phyloP scores from a whole-genome alignment of 1,140 invertebrate genomes.

The Lasioglossum albipes region DNA sequence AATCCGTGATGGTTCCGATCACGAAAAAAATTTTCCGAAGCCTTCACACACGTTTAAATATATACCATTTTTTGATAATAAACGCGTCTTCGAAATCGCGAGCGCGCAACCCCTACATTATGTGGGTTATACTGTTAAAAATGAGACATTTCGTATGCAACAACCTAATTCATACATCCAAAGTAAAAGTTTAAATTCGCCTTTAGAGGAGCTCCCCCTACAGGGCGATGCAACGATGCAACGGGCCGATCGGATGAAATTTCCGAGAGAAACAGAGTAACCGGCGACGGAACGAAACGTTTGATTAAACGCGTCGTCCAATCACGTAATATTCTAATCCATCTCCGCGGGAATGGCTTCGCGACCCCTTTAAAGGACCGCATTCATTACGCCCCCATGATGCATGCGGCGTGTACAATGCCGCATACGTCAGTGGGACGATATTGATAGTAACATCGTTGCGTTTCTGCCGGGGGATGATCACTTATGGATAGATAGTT shows the following conservation, averaged over 20 bases:
- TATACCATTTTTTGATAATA: no score
- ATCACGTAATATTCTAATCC: conserved; percentile 38
- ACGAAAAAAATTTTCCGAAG: no score
- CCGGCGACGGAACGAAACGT: not conserved
- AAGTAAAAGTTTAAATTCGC: no score
- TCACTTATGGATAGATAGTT: conserved; percentile 14
- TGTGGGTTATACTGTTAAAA: no score
- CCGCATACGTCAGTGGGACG: conserved; percentile 1
- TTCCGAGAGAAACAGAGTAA: not conserved
- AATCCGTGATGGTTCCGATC: no score
- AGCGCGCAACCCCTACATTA: no score
- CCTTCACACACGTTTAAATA: no score
- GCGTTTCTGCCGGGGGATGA: not conserved
- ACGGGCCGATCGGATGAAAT: not conserved
- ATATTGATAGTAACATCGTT: conserved; percentile 33
- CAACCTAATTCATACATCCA: no score
- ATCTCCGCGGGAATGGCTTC: not conserved
- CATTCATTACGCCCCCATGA: conserved; percentile 29
- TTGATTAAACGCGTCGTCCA: conserved; percentile 24
- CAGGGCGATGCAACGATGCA: no score
- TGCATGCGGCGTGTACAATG: conserved; percentile 7
- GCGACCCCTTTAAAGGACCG: conserved; percentile 11
- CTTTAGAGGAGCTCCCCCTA: no score
- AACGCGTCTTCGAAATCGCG: no score
- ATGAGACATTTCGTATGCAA: no score